phyloP scores from a whole-genome alignment of 1,140 invertebrate species.

The Hypothenemus hampei region DNA sequence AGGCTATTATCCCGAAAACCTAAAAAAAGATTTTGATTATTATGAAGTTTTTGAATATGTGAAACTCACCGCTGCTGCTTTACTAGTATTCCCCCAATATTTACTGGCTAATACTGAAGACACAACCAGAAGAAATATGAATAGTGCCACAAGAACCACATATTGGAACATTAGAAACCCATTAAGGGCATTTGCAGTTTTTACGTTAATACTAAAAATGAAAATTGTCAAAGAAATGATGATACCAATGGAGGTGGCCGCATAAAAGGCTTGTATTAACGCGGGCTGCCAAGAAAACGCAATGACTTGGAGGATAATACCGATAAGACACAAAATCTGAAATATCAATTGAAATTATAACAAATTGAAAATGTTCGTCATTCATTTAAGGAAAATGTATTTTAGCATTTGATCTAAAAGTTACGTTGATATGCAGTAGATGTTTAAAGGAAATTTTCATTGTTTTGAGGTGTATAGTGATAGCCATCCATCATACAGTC shows the following conservation, averaged over 20 bases:
- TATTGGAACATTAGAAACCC: constrained; percentile 17
- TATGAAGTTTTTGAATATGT: not conserved
- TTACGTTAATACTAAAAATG: constrained; percentile 12
- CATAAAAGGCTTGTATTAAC: constrained; percentile 21
- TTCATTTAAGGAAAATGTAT: too few species aligned
- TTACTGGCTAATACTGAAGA: constrained; percentile 13
- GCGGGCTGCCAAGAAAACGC: constrained; percentile 1
- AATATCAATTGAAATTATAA: not conserved
- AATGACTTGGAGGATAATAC: constrained; percentile 10
- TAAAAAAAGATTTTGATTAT: constrained; percentile 12
- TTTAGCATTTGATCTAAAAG: too few species aligned
- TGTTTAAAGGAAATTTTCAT: too few species aligned
- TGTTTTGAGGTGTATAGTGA: too few species aligned
- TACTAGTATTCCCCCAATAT: constrained; percentile 4
- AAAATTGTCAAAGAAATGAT: constrained; percentile 23
- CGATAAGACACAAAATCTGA: constrained; percentile 24
- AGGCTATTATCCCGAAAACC: constrained; percentile 26
- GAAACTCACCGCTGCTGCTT: constrained; percentile 27
- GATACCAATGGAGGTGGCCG: constrained; percentile 21
- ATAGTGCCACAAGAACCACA: constrained; percentile 8
- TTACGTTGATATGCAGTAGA: too few species aligned
- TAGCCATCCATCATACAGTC: too few species aligned
- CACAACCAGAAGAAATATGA: constrained; percentile 26
- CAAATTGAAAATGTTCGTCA: too few species aligned
- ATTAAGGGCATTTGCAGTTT: constrained; percentile 18